Base-by-base conservation (phyloP, 2,797 vertebrate species). In the Pagetopsis macropterus region DNA sequence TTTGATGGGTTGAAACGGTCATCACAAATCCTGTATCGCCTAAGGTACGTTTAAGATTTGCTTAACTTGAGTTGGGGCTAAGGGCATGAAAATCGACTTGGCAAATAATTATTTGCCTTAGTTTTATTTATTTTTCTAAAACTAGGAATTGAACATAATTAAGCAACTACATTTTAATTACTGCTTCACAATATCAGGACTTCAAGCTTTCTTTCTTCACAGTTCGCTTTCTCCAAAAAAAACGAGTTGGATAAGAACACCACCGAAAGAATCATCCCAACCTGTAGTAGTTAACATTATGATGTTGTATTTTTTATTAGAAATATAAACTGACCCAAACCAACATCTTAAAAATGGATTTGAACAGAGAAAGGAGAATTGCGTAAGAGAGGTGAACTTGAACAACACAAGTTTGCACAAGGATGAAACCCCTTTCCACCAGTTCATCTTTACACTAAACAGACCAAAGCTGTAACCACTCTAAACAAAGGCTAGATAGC, bases 401-500 rank as follows among this genome's bases (percentile, higher is more conserved):
- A 79, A 60, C 3, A 9, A 40, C 19, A 61, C 31, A 65, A 59
- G 68, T 78, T 49, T 71, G 31, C 31, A 45, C 51, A 68, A 55
- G 64, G 75, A 83, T 84, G 46, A 85, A 84, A 58, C 59, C 43
- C 57, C 55, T 62, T 76, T 45, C 71, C 50, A 80, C 75, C 76
- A 46, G n/a, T 72, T 64, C 75, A 82, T 83, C 84, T 87, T 84
- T 76, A 79, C 72, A 70, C 65, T 69, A 75, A 72, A 78, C 72
- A 83, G 85, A 91, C 84, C 87, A 89, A 92, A 93, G 92, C 82
- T 76, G 61, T 31, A 76, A 72, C 70, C 68, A 75, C 79, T 89
- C 82, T 74, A 85, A 91, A 93, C 91, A 93, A 88, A 84, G 76
- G 74, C 75, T 9, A 63, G 76, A 86, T 82, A 62, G 75, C 67